Conservation (phyloP, 2,113 vertebrate species). For the Xiphophorus hellerii region DNA sequence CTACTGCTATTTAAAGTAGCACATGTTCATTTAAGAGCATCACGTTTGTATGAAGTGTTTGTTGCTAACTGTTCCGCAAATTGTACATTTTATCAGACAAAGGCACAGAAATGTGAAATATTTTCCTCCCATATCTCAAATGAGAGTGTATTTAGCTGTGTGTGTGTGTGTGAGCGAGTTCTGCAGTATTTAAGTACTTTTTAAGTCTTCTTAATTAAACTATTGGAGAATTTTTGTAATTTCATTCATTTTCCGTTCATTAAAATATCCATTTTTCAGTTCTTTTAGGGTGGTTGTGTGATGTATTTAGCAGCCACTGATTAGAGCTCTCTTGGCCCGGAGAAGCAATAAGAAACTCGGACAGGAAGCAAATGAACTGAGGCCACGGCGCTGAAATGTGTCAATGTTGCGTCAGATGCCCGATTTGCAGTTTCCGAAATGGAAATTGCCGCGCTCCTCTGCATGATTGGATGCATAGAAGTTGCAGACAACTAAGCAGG, state of each 20-base stretch:
- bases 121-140: not conserved
- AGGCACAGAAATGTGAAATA: not conserved
- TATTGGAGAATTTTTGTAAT: not conserved
- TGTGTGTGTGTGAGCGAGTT: no score
- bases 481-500: not conserved
- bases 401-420: not conserved
- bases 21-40: slow-evolving; percentile 73
- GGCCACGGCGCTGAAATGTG: not conserved
- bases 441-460: not conserved
- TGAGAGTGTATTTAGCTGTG: no score
- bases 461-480: not conserved
- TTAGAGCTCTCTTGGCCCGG: not conserved
- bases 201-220: not conserved
- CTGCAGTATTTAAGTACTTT: not conserved
- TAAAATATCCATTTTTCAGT: not conserved
- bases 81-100: slow-evolving; percentile 57
- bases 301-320: not conserved
- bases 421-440: not conserved
- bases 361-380: not conserved
- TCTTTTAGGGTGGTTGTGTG: not conserved
- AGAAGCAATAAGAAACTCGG: not conserved
- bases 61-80: slow-evolving; percentile 50
- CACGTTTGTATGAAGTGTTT: slow-evolving; percentile 68
- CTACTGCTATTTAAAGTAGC: slow-evolving; percentile 78
- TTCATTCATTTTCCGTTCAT: not conserved